Evolutionary conservation across 2,888 invertebrate genomes (phyloP).

Genomic region (Diachrysia chrysitis): DNA sequence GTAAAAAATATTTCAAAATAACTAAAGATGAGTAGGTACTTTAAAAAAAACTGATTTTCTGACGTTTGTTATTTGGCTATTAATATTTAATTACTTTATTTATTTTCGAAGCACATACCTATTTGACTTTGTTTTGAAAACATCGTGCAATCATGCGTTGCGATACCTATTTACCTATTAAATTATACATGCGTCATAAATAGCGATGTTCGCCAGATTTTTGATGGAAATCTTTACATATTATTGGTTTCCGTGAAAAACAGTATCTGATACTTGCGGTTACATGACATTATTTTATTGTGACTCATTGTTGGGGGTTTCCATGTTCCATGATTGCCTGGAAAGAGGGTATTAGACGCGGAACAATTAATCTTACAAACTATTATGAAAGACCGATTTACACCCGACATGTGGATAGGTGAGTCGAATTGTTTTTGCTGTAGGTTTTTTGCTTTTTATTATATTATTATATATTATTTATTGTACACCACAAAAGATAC

Average conservation of each 20-base stretch:
- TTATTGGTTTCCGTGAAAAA: background rate
- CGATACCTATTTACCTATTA: background rate
- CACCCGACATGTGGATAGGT: too few species aligned
- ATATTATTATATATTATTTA: too few species aligned
- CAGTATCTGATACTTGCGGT: background rate
- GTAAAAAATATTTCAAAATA: too few species aligned
- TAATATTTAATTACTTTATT: background rate
- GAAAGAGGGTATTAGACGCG: background rate
- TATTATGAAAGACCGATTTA: too few species aligned
- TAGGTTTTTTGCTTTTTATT: too few species aligned
- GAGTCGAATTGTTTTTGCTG: too few species aligned
- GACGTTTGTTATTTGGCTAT: background rate
- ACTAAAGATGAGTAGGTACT: too few species aligned
- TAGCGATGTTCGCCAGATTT: background rate
- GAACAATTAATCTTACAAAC: too few species aligned
- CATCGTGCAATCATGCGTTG: background rate
- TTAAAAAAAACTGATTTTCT: too few species aligned
- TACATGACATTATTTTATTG: background rate
- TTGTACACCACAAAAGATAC: too few species aligned
- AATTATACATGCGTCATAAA: background rate
- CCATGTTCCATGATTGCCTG: too few species aligned
- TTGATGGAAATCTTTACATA: background rate
- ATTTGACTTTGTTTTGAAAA: slow-evolving; percentile 4
- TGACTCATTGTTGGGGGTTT: background rate
- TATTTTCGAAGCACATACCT: background rate